phyloP scores from a whole-genome alignment of 2,113 vertebrate species.

The Ivindomyrus marchei region DNA sequence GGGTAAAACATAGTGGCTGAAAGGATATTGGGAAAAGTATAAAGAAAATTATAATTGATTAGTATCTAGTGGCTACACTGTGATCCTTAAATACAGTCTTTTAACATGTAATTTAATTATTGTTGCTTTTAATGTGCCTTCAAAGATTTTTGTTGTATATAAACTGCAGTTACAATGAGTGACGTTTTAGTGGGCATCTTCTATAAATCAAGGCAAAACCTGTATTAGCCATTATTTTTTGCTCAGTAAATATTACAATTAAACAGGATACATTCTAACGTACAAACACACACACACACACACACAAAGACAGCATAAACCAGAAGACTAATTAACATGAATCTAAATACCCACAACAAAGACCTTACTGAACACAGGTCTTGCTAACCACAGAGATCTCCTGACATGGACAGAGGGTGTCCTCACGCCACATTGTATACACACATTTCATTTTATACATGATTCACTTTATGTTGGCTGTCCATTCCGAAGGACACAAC shows the following conservation, averaged over 20 bases:
- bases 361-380: background rate
- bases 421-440: background rate
- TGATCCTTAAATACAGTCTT: background rate
- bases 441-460: background rate
- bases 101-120: background rate
- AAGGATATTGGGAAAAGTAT: background rate
- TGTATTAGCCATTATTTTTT: background rate
- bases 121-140: background rate
- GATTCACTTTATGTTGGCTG: background rate
- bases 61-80: background rate
- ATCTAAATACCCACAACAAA: background rate
- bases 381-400: background rate
- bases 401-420: background rate
- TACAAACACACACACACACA: background rate
- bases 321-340: background rate
- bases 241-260: background rate
- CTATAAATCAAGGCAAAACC: background rate
- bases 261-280: background rate
- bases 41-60: background rate
- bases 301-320: background rate
- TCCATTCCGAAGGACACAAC: background rate
- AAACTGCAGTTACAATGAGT: background rate
- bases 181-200: background rate
- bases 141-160: background rate
- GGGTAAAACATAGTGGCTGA: background rate